Evolutionary conservation across 2,113 vertebrate genomes (phyloP).

Genomic region (Todiramphus chloris): DNA sequence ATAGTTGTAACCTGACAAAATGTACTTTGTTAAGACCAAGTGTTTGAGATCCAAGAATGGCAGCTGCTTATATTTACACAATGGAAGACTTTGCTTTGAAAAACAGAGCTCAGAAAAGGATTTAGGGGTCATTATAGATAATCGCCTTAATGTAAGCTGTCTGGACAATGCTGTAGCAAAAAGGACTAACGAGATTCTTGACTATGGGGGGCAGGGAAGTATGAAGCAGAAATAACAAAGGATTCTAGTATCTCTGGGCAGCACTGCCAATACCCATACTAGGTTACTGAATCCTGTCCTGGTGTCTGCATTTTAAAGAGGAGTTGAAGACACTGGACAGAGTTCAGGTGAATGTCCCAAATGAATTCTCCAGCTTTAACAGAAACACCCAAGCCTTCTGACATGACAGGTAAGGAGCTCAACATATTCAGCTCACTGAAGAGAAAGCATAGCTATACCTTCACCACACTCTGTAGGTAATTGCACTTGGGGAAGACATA

Average conservation of each 20-base stretch:
- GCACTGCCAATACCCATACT: background rate
- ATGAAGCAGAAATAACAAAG: constrained; percentile 30
- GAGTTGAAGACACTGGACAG: constrained; percentile 22
- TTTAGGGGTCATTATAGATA: constrained; percentile 52
- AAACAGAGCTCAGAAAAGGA: constrained; percentile 47
- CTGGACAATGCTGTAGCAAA: constrained; percentile 41
- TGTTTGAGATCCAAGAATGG: background rate
- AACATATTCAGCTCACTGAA: background rate
- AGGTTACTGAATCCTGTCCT: background rate
- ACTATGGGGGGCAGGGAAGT: background rate
- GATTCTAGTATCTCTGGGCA: constrained; percentile 7
- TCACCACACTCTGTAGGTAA: background rate
- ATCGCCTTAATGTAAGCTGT: constrained; percentile 60
- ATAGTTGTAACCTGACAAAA: background rate
- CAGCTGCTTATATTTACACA: background rate
- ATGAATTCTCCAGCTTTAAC: background rate
- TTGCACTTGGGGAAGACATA: background rate
- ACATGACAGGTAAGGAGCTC: background rate
- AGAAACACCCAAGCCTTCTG: background rate
- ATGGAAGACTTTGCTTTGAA: constrained; percentile 1
- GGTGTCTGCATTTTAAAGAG: constrained; percentile 35
- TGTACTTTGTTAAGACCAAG: background rate
- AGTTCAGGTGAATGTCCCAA: constrained; percentile 25
- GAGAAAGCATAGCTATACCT: background rate
- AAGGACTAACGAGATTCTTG: constrained; percentile 44